These are phyloP conservation scores for Pseudobourletiella spinata DNA, from an alignment of 1,140 invertebrate genomes.

Conservation along the genomic window DNA sequence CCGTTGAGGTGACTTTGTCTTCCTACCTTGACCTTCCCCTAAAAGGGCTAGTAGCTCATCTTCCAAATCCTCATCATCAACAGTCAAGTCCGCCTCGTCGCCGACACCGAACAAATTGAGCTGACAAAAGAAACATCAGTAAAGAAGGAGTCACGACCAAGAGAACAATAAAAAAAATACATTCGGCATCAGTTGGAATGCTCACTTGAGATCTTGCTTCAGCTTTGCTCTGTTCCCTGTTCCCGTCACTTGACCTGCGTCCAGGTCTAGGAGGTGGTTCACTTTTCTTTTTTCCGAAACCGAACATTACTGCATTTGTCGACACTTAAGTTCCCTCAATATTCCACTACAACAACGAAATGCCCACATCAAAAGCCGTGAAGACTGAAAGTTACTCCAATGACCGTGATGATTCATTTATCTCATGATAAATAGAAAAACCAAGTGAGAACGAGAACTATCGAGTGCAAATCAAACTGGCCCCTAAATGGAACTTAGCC, in stretches of 20 bases:
- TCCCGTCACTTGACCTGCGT: too few species aligned
- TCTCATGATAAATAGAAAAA: too few species aligned
- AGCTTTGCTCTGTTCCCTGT: background rate
- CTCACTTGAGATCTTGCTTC: background rate
- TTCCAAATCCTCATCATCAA: slow-evolving; percentile 62
- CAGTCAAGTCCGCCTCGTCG: slow-evolving; percentile 44
- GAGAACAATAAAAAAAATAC: background rate
- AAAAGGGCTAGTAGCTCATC: slow-evolving; percentile 71
- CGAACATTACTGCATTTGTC: too few species aligned
- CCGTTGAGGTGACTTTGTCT: slow-evolving; percentile 36
- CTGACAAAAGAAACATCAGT: slow-evolving; percentile 19
- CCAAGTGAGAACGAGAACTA: too few species aligned
- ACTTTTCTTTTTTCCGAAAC: too few species aligned
- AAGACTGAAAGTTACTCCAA: too few species aligned
- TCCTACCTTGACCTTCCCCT: slow-evolving; percentile 42
- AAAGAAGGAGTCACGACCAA: background rate
- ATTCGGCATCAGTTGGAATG: background rate
- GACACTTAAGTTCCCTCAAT: too few species aligned
- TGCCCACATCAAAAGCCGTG: too few species aligned
- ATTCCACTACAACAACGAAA: too few species aligned
- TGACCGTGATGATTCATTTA: too few species aligned
- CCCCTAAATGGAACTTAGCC: too few species aligned
- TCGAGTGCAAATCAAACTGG: too few species aligned
- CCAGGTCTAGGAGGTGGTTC: background rate
- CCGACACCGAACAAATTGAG: slow-evolving; percentile 54